Evolutionary conservation across 2,888 invertebrate species (phyloP).

Genomic region (Morpho achilles): DNA sequence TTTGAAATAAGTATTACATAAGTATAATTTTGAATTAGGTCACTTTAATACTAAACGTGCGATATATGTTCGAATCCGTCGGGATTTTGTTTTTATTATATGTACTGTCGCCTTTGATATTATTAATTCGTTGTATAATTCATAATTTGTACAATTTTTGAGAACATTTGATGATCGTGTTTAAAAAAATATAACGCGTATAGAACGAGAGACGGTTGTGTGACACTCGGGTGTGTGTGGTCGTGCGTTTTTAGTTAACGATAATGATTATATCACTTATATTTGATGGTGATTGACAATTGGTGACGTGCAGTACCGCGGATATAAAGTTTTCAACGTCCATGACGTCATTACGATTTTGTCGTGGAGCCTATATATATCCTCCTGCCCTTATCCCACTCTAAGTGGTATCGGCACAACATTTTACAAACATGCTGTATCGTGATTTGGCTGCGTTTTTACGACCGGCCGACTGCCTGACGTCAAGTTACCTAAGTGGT

Average conservation of each 20-base stretch:
- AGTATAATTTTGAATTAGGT: too few relatives aligned
- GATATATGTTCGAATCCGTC: background rate
- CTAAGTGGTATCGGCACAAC: too few relatives aligned
- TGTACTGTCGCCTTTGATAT: background rate
- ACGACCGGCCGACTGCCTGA: too few relatives aligned
- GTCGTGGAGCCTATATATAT: too few relatives aligned
- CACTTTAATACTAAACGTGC: too few relatives aligned
- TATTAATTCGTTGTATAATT: constrained; percentile 17
- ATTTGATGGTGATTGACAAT: constrained; percentile 1
- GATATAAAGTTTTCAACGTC: too few relatives aligned
- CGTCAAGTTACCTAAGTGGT: too few relatives aligned
- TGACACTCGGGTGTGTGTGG: constrained; percentile 1
- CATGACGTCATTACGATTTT: too few relatives aligned
- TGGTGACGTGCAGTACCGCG: background rate
- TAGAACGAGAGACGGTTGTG: constrained; percentile 1
- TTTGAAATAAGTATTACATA: too few relatives aligned
- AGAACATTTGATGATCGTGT: constrained; percentile 15
- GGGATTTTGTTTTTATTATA: constrained; percentile 1
- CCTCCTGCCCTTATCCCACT: too few relatives aligned
- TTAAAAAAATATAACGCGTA: constrained; percentile 11
- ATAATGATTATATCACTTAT: constrained; percentile 5
- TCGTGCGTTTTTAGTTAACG: background rate
- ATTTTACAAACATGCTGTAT: too few relatives aligned
- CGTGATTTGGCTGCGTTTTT: too few relatives aligned
- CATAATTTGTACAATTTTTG: constrained; percentile 12